phyloP scores from a whole-genome alignment of 2,797 vertebrate genomes.

The Aulostomus chinensis region DNA sequence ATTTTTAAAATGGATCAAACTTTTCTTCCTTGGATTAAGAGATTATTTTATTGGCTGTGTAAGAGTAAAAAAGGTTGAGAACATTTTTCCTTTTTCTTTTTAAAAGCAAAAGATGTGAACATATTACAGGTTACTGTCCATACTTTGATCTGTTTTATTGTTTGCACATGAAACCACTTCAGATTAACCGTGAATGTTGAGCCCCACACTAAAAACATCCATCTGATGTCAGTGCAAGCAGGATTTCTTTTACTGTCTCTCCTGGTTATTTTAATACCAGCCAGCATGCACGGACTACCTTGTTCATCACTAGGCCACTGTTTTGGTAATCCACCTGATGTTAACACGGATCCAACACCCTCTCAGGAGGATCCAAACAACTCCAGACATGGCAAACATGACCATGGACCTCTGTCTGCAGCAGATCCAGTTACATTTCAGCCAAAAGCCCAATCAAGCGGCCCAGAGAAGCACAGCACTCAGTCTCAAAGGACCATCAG shows the following conservation, averaged over 20 bases:
- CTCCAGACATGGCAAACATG: slow-evolving; percentile 33
- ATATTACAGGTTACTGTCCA: background rate
- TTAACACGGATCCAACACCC: slow-evolving; percentile 56
- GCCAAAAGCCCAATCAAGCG: slow-evolving; percentile 44
- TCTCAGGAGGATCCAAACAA: slow-evolving; percentile 44
- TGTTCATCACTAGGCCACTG: slow-evolving; percentile 81
- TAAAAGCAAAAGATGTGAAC: background rate
- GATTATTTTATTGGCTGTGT: background rate
- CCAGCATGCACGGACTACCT: slow-evolving; percentile 78
- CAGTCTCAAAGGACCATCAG: slow-evolving; percentile 49
- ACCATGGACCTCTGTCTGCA: slow-evolving; percentile 20
- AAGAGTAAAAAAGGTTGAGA: background rate
- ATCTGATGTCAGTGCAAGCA: too few species aligned
- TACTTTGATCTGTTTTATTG: background rate
- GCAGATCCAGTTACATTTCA: slow-evolving; percentile 63
- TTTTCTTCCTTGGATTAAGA: slow-evolving; percentile 1
- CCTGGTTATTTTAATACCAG: slow-evolving; percentile 21
- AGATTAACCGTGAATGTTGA: background rate
- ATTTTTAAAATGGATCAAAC: slow-evolving; percentile 8
- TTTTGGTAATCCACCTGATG: slow-evolving; percentile 77
- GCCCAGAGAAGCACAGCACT: slow-evolving; percentile 22
- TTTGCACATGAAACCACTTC: slow-evolving; percentile 5
- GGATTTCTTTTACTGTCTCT: too few species aligned
- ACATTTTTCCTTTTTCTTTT: background rate
- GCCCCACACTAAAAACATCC: too few species aligned